Evolutionary conservation across 2,113 vertebrate species (phyloP).

Genomic region (Psilopogon haemacephalus): DNA sequence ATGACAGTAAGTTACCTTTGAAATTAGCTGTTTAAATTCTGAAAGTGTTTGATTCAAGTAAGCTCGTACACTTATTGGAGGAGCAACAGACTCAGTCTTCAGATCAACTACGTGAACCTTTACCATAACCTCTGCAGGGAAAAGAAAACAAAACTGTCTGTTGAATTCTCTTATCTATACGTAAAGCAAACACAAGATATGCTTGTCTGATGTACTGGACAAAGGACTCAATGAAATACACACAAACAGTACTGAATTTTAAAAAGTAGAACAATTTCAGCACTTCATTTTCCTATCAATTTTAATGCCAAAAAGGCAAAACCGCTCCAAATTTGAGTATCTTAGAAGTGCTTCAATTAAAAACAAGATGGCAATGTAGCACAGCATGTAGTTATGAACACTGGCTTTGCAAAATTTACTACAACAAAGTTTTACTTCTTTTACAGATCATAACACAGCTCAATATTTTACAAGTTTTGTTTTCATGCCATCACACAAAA

Average conservation of each 20-base stretch:
- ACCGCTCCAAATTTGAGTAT: not conserved
- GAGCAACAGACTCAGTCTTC: slow-evolving; percentile 87
- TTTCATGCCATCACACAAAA: not conserved
- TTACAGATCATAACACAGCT: not conserved
- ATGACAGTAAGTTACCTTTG: slow-evolving; percentile 81
- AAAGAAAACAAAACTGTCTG: not conserved
- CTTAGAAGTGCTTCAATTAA: not conserved
- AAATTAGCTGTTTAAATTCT: slow-evolving; percentile 96
- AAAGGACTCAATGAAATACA: not conserved
- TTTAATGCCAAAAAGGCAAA: not conserved
- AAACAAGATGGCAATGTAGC: not conserved
- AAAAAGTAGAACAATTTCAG: not conserved
- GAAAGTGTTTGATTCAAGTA: slow-evolving; percentile 95
- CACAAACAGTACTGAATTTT: not conserved
- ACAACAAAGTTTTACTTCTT: not conserved
- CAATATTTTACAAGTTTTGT: not conserved
- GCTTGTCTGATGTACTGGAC: not conserved
- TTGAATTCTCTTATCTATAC: too few species aligned
- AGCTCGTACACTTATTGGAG: slow-evolving; percentile 90
- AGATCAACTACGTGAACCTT: slow-evolving; percentile 94
- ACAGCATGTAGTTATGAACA: not conserved
- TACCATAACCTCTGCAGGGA: slow-evolving; percentile 94
- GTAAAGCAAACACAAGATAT: rapidly evolving
- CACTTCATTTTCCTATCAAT: not conserved
- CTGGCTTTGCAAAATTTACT: not conserved